Conservation (phyloP, 2,113 vertebrate species). For the Prunella fulvescens region DNA sequence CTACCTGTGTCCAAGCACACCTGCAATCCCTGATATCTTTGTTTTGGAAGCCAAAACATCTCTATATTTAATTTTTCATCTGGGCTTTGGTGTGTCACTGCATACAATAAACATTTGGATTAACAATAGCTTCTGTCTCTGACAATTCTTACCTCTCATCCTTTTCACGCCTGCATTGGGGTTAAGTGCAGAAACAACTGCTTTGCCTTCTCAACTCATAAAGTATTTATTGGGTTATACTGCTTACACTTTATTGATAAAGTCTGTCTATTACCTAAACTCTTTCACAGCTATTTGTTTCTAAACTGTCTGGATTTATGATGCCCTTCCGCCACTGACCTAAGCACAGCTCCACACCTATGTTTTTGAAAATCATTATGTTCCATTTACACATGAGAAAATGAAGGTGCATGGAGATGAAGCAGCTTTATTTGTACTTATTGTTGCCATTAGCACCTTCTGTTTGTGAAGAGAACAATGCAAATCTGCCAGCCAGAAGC, state of each 20-base stretch:
- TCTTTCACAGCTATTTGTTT: background rate
- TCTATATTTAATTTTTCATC: background rate
- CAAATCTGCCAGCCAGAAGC: background rate
- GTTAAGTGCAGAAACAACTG: background rate
- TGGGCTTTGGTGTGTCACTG: background rate
- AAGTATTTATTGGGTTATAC: background rate
- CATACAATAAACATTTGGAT: background rate
- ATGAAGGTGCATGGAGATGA: background rate
- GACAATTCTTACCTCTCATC: background rate
- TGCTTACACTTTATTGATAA: background rate
- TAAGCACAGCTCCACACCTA: background rate
- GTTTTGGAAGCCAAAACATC: background rate
- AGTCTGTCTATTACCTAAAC: background rate
- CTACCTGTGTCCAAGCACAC: background rate
- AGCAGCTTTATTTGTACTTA: background rate
- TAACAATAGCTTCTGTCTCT: background rate
- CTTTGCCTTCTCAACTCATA: background rate
- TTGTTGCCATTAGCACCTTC: background rate
- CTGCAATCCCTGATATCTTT: background rate
- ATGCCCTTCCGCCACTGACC: background rate
- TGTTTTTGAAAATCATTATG: slow-evolving; percentile 14
- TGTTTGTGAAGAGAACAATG: background rate
- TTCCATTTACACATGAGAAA: background rate
- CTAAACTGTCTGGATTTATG: background rate
- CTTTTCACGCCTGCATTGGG: background rate